phyloP scores from a whole-genome alignment of 2,797 vertebrate genomes.

The Pampus argenteus region DNA sequence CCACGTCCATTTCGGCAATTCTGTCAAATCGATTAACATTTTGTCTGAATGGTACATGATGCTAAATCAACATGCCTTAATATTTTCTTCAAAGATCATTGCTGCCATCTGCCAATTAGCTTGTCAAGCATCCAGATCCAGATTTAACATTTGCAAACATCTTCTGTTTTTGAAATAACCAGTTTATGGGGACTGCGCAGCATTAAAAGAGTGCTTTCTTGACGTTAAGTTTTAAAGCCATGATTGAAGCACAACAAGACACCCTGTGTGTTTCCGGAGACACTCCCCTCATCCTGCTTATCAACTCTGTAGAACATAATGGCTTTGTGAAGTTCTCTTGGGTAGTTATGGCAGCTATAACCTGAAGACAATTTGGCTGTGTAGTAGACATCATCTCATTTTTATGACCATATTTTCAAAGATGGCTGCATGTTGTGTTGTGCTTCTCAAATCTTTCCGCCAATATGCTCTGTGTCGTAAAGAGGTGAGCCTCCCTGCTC shows the following conservation, averaged over 20 bases:
- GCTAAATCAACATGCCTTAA: too few species aligned
- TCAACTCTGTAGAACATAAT: conserved; percentile 53
- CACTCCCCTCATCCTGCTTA: conserved; percentile 48
- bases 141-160: background rate
- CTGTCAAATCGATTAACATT: too few species aligned
- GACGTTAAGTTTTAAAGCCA: conserved; percentile 38
- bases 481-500: conserved; percentile 60
- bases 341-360: conserved; percentile 63
- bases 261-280: conserved; percentile 47
- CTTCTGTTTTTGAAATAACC: background rate
- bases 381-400: conserved; percentile 58
- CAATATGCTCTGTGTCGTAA: conserved; percentile 67
- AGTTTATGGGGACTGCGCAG: background rate
- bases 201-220: conserved; percentile 20
- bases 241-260: conserved; percentile 56
- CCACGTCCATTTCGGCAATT: too few species aligned
- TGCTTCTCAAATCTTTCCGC: conserved; percentile 73
- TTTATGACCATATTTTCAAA: conserved; percentile 74
- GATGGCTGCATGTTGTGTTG: conserved; percentile 53
- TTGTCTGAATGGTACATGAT: too few species aligned
- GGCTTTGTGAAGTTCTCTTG: conserved; percentile 58
- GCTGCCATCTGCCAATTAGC: too few species aligned
- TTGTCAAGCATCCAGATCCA: too few species aligned
- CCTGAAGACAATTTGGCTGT: conserved; percentile 55
- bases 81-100: too few species aligned